These are phyloP conservation scores for Melipona quadrifasciata DNA, from an alignment of 1,140 invertebrate genomes.

Conservation along the genomic window DNA sequence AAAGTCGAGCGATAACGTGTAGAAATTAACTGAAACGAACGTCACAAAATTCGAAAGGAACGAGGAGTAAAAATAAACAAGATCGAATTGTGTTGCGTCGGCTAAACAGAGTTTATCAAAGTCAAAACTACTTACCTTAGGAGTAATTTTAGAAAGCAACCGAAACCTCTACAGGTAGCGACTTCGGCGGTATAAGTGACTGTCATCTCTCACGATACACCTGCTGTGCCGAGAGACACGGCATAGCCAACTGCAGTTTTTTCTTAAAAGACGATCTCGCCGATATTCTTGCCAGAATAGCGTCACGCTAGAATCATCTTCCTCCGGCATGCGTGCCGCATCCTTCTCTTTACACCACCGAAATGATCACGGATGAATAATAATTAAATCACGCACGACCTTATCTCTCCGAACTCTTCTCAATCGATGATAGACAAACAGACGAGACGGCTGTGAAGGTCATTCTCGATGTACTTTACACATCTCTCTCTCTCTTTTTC, in stretches of 20 bases:
- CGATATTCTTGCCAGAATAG: neutral
- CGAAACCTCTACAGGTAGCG: conserved; percentile 92
- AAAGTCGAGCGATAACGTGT: neutral
- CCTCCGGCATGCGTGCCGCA: neutral
- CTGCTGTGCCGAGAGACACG: neutral
- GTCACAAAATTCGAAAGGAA: neutral
- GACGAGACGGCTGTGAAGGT: conserved; percentile 36
- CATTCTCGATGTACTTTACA: conserved; percentile 32
- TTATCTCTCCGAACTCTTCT: conserved; percentile 27
- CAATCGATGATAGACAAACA: conserved; percentile 13
- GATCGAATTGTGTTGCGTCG: neutral
- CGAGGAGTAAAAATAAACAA: too few species aligned
- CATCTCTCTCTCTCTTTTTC: neutral
- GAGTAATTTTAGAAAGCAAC: conserved; percentile 92
- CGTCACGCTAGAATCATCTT: conserved; percentile 4
- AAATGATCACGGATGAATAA: neutral
- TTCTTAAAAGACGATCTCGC: conserved; percentile 12
- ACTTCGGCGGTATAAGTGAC: conserved; percentile 94
- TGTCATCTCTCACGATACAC: conserved; percentile 85
- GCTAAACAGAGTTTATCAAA: neutral
- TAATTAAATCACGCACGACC: conserved; percentile 27
- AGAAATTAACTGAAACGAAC: neutral
- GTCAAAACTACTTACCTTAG: conserved; percentile 83
- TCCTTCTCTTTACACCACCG: conserved; percentile 1
- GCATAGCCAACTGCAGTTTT: conserved; percentile 7